Base-by-base conservation (phyloP, 2,888 invertebrate species). In the Geotrupes spiniger region DNA sequence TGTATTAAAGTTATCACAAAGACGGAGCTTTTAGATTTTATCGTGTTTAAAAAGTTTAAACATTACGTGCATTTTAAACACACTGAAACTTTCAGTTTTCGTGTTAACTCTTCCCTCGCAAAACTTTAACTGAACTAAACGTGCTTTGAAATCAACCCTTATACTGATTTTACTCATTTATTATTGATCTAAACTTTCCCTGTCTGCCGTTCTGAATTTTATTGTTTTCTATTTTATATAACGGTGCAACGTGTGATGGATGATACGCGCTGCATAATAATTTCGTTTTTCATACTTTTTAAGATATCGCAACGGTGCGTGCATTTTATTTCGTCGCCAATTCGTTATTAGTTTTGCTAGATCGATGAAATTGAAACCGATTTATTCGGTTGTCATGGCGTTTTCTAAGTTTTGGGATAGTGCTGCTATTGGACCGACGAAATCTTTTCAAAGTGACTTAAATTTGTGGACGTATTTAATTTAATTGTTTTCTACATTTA, bases 151-250 rank as follows among this genome's bases (percentile, higher is more conserved):
- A 56, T 57, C 54, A 53, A 56, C 57, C 59, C 56, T 57, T 56
- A 55, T 63, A 42, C 29, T 52, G 56, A 58, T 56, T 63, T 60
- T 56, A 68, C 68, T 69, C 68, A 71, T 69, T 71, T 68, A 64
- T 65, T 72, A 73, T 73, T 63, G 73, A 73, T 72, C 66, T 63
- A 60, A 65, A 70, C 65, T 70, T 70, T 70, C 69, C 60, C 68
- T 63, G 60, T 58, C 60, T 63, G 46, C 39, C 46, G 41, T 41
- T 50, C 38, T 44, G 41, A 48, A 51, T 46, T 53, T 48, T 51
- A 42, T 42, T 37, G 43, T 37, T 40, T 36, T 28, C 14, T 11
- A 21, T 33, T n/a, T n/a, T 45, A 45, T 45, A 40, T 42, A 26
- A 36, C 29, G 12, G 28, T 40, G 15, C 15, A 14, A 10, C 27